Conservation (phyloP, 2,888 invertebrate species). For the Epinotia demarniana region DNA sequence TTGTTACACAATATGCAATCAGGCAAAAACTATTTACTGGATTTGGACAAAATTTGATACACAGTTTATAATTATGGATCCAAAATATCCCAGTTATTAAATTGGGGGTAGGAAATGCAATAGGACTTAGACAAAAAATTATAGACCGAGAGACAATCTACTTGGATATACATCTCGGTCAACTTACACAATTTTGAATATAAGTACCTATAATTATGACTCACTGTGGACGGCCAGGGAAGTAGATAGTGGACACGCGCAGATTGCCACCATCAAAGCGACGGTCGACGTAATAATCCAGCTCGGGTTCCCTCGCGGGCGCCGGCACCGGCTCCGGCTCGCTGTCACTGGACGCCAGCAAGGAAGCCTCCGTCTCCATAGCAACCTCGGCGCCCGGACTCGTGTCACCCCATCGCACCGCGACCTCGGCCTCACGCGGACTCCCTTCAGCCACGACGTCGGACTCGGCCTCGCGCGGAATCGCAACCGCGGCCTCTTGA, state of each 20-base stretch:
- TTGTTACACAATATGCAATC: too few species aligned
- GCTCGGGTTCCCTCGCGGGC: conserved; percentile 46
- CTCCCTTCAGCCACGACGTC: conserved; percentile 13
- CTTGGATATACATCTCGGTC: too few species aligned
- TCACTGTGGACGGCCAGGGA: conserved; percentile 87
- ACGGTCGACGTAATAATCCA: conserved; percentile 85
- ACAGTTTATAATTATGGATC: too few species aligned
- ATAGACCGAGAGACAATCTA: too few species aligned
- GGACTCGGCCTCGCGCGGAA: conserved; percentile 32
- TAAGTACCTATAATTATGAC: conserved; percentile 42
- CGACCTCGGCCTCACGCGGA: conserved; percentile 33
- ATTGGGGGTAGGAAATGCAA: too few species aligned
- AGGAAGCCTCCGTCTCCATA: conserved; percentile 55
- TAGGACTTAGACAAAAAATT: too few species aligned
- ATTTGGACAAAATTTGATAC: too few species aligned
- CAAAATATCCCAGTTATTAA: too few species aligned
- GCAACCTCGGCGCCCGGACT: conserved; percentile 47
- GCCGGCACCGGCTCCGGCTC: conserved; percentile 52
- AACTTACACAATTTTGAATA: neutral
- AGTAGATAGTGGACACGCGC: conserved; percentile 85
- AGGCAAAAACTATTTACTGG: too few species aligned
- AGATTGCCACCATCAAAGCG: conserved; percentile 83
- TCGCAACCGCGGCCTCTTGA: conserved; percentile 43
- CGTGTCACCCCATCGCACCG: conserved; percentile 14
- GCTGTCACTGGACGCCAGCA: conserved; percentile 65